Base-by-base conservation (phyloP, 37 sponge, comb jelly and placozoan species). In the Chondrilla cf. caribensis region DNA sequence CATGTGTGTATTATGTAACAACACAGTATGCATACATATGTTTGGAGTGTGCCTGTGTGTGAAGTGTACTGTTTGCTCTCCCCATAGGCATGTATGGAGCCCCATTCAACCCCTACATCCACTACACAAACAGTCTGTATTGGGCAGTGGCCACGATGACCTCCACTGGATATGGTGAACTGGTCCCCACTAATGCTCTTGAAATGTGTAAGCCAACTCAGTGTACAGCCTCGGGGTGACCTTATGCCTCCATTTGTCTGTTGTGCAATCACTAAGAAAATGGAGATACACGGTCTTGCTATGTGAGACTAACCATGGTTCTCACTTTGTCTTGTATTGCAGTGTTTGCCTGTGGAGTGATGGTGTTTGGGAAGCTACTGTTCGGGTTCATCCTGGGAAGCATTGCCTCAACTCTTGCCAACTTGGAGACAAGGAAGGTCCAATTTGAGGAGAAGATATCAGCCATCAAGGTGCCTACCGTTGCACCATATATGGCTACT, bases 101-200 rank as follows among this genome's bases (percentile, higher is more conserved):
- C 9, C 21, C 76, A 18, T 73, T 73, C 25, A 40, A 73, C 44
- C 76, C 76, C 7, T 73, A 73, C 76, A 36, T 73, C 31, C 89
- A 89, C 55, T 93, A 93, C 85, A 60, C 76, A 28, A 93, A 65
- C 71, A 87, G 86, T 70, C 71, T 93, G 15, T 93, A 93, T 83
- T 89, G 87, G 90, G 83, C 90, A 35, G 86, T 87, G 39, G 85
- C 90, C 6, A 93, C 94, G 18, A 89, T 93, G 94, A 93, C 94
- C 38, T 86, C 94, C 7, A 87, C 87, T n/a, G 85, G 85, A 17
- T 89, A 89, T 72, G 85, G 85, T 0, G 85, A 84, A 14, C 47
- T 84, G 22, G 47, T 57, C 9, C 85, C 85, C 24, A 82, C 83
- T 2, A 68, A 39, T 24, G 73, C 28, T 43, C 51, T 82, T 35